phyloP scores from a whole-genome alignment of 2,888 invertebrate species.

The Tipula helvola region DNA sequence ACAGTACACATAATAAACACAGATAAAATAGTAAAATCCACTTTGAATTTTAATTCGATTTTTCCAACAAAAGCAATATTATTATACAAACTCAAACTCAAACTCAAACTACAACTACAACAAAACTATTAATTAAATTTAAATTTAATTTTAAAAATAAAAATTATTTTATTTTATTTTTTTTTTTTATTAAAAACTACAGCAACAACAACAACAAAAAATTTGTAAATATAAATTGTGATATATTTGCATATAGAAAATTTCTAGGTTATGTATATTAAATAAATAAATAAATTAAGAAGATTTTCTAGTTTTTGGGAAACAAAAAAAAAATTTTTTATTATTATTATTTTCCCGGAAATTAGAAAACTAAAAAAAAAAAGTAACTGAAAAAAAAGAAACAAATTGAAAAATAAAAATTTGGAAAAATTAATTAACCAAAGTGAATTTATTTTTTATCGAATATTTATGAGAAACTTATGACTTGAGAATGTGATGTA shows the following conservation, averaged over 20 bases:
- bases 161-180: neutral
- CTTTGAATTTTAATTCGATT: neutral
- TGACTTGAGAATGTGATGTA: neutral
- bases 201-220: neutral
- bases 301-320: neutral
- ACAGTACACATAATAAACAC: neutral
- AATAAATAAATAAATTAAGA: neutral
- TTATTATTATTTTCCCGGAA: neutral
- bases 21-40: neutral
- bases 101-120: neutral
- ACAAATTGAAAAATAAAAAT: neutral
- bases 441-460: neutral
- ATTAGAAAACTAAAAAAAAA: neutral
- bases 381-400: neutral
- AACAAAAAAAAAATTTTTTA: neutral
- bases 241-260: constrained; percentile 8
- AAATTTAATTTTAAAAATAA: neutral
- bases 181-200: neutral
- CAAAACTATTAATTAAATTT: neutral
- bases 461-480: neutral
- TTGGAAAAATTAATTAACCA: neutral
- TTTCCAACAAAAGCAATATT: neutral
- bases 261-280: neutral
- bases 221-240: constrained; percentile 9
- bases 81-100: neutral